phyloP scores from a whole-genome alignment of 1,140 invertebrate genomes.

The Drosophila suzukii region DNA sequence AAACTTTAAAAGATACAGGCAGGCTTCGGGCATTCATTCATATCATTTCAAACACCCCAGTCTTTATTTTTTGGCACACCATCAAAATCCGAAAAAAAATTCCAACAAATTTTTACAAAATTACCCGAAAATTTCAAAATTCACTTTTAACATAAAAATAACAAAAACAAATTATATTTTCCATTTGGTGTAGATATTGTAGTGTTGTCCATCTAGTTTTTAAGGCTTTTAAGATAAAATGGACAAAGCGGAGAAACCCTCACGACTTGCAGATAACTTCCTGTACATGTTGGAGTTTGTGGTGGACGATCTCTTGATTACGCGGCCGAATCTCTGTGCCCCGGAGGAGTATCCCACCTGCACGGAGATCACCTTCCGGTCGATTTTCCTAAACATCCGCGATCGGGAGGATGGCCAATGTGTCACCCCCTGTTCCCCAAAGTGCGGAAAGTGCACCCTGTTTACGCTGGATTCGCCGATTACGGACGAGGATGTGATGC shows the following conservation, averaged over 20 bases:
- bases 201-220: neutral
- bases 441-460: conserved; percentile 72
- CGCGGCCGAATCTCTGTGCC: conserved; percentile 68
- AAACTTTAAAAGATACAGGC: neutral
- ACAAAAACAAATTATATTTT: neutral
- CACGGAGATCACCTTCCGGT: conserved; percentile 72
- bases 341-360: conserved; percentile 81
- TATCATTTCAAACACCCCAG: neutral
- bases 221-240: conserved; percentile 3
- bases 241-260: neutral
- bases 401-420: conserved; percentile 73
- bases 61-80: neutral
- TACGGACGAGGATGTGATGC: conserved; percentile 62
- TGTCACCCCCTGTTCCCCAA: conserved; percentile 45
- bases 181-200: neutral
- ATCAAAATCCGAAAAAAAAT: neutral
- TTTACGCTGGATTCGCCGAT: conserved; percentile 71
- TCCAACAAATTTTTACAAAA: neutral
- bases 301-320: conserved; percentile 75
- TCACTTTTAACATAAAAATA: neutral
- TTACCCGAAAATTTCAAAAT: neutral
- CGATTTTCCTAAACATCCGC: conserved; percentile 60
- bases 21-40: neutral
- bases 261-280: conserved; percentile 19
- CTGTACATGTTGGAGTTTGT: conserved; percentile 81